Percentiles rank a stretch among this genome's conserved stretches.
phyloP scores from a whole-genome alignment of 2,797 vertebrate genomes.

The Staurois parvus region DNA sequence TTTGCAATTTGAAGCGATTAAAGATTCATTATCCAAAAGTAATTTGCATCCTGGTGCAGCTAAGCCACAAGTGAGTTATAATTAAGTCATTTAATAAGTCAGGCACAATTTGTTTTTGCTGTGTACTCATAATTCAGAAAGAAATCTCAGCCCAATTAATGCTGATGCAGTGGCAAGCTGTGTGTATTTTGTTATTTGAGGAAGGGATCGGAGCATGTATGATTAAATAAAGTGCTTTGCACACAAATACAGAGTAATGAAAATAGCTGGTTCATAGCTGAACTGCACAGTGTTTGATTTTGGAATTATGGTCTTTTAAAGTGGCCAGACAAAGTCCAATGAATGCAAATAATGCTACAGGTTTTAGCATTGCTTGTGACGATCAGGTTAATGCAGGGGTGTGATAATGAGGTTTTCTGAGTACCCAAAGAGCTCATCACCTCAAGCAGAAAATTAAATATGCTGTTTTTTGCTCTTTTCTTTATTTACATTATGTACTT shows the following conservation, averaged over 20 bases:
- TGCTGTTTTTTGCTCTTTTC: background rate
- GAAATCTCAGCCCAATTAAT: conserved; percentile 52
- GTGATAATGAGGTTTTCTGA: background rate
- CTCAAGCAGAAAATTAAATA: background rate
- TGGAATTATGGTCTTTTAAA: background rate
- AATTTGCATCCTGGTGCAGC: conserved; percentile 43
- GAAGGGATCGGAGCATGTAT: background rate
- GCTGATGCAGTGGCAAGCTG: conserved; percentile 3
- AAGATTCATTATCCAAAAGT: conserved; percentile 51
- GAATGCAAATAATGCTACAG: background rate
- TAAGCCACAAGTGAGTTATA: conserved; percentile 48
- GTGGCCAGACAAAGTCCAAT: background rate
- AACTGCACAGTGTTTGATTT: background rate
- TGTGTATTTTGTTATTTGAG: background rate
- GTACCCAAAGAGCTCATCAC: background rate
- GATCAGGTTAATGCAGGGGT: too few relatives aligned
- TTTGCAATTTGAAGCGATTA: conserved; percentile 50
- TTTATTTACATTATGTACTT: too few relatives aligned
- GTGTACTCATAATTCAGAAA: conserved; percentile 32
- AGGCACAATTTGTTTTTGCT: conserved; percentile 49
- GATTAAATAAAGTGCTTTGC: background rate
- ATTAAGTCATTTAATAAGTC: conserved; percentile 55
- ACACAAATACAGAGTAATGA: background rate
- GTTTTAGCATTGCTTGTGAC: background rate
- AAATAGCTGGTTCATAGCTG: background rate